Evolutionary conservation across 2,888 invertebrate species (phyloP).

Genomic region (Pachydiplax longipennis): DNA sequence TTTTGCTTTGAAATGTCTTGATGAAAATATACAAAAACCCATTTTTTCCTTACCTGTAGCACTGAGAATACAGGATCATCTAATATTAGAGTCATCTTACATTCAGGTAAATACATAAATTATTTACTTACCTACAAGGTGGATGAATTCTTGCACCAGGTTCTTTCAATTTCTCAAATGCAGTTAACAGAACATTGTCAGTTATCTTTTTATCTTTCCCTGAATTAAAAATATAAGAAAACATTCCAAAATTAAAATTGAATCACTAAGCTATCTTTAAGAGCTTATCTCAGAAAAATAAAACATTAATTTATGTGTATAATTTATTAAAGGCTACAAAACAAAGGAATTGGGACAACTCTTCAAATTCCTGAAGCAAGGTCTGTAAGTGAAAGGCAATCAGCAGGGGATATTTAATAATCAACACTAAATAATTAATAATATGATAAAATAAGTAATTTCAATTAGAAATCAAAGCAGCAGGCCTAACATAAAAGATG

Average conservation of each 20-base stretch:
- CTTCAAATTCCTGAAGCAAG: too few species aligned
- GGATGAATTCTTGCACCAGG: slow-evolving; percentile 57
- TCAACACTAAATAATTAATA: slow-evolving; percentile 54
- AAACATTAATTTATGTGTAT: too few species aligned
- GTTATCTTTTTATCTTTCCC: slow-evolving; percentile 67
- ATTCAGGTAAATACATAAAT: background rate
- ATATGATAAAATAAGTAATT: slow-evolving; percentile 67
- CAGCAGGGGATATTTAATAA: slow-evolving; percentile 56
- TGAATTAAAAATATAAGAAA: background rate
- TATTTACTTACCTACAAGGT: slow-evolving; percentile 11
- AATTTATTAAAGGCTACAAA: too few species aligned
- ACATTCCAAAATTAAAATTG: background rate
- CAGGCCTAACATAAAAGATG: background rate
- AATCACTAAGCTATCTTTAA: too few species aligned
- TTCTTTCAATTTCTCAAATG: slow-evolving; percentile 77
- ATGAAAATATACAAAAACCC: too few species aligned
- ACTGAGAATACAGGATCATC: too few species aligned
- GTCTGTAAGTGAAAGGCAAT: too few species aligned
- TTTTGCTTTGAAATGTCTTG: too few species aligned
- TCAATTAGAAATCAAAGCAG: background rate
- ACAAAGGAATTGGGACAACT: too few species aligned
- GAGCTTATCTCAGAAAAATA: too few species aligned
- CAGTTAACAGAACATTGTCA: slow-evolving; percentile 75
- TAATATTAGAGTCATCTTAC: too few species aligned
- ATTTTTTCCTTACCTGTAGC: too few species aligned